Conservation (phyloP, 2,888 invertebrate species). For the Drosophila macrospina region DNA sequence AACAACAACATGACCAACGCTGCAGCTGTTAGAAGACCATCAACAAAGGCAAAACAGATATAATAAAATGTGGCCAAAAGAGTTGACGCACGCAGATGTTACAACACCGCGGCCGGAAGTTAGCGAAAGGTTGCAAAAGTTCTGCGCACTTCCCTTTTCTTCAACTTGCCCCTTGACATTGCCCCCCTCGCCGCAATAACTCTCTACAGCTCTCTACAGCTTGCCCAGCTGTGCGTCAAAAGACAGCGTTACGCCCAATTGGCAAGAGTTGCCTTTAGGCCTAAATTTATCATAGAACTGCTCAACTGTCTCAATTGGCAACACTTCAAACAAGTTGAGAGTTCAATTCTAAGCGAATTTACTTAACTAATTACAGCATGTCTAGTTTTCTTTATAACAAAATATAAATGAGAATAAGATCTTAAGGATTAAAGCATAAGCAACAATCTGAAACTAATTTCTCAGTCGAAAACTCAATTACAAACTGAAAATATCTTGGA, state of each 20-base stretch:
- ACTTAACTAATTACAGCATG: no score
- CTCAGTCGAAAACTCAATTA: no score
- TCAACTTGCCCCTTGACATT: background rate
- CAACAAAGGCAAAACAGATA: conserved; percentile 5
- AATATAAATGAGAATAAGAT: no score
- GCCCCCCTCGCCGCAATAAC: background rate
- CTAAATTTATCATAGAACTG: no score
- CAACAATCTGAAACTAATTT: no score
- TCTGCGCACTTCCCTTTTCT: conserved; percentile 5
- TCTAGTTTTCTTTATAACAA: no score
- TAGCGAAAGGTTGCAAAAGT: conserved; percentile 75
- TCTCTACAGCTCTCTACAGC: background rate
- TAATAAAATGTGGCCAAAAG: conserved; percentile 8
- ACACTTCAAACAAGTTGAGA: no score
- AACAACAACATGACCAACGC: conserved; percentile 7
- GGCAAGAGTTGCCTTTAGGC: conserved; percentile 2
- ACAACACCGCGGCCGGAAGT: conserved; percentile 75
- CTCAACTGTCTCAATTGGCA: no score
- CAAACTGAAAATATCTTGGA: no score
- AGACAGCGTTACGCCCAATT: background rate
- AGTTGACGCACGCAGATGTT: conserved; percentile 69
- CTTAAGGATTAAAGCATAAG: no score
- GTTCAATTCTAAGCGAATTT: no score
- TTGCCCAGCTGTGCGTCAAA: conserved; percentile 12
- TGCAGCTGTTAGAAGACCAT: conserved; percentile 59